phyloP scores from a whole-genome alignment of 1,140 invertebrate genomes.

The Oscheius sp. region DNA sequence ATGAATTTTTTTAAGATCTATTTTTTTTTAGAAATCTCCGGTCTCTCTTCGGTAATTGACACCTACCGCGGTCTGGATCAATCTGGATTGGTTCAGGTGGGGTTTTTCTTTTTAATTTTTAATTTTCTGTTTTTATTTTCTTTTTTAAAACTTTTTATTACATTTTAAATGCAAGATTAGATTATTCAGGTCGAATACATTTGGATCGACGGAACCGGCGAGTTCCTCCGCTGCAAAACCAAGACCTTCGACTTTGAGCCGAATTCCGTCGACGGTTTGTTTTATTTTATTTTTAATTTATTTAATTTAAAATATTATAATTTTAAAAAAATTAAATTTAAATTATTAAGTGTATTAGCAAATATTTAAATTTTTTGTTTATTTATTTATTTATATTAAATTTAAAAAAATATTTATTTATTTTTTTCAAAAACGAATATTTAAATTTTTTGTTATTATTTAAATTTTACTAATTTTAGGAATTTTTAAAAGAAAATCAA shows the following conservation, averaged over 20 bases:
- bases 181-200: slow-evolving; percentile 68
- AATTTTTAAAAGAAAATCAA: not conserved
- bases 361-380: too few species aligned
- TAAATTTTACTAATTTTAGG: not conserved
- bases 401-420: not conserved
- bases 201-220: slow-evolving; percentile 89
- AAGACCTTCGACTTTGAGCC: slow-evolving; percentile 77
- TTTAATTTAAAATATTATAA: not conserved
- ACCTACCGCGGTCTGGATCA: slow-evolving; percentile 7
- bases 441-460: not conserved
- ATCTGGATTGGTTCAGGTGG: slow-evolving; percentile 14
- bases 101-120: not conserved
- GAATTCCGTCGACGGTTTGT: slow-evolving; percentile 68
- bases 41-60: not conserved
- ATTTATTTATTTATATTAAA: not conserved
- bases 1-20: too few species aligned
- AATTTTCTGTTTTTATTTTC: not conserved
- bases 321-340: not conserved
- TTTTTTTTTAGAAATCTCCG: not conserved
- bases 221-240: slow-evolving; percentile 80
- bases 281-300: not conserved
- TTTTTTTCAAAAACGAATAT: not conserved
- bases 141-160: not conserved
- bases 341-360: not conserved
- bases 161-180: not conserved